These are phyloP conservation scores for Hapalemur alaotrensis DNA, from an alignment of 2,797 vertebrate genomes.

Conservation along the genomic window DNA sequence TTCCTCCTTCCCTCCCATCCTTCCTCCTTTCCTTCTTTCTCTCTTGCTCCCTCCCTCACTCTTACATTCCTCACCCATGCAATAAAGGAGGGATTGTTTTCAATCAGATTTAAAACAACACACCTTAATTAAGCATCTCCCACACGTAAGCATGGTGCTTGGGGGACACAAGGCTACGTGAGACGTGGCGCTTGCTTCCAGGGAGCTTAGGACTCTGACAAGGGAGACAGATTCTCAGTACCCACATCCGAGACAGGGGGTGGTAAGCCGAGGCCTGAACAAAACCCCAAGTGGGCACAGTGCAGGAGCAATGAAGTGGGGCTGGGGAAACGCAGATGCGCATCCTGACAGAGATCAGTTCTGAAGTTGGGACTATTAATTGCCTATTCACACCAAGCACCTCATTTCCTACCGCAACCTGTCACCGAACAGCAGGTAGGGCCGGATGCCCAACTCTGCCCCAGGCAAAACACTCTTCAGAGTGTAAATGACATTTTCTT, in stretches of 20 bases:
- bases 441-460: not conserved
- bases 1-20: not conserved
- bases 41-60: not conserved
- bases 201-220: not conserved
- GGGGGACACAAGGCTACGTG: too few relatives aligned
- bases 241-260: too few relatives aligned
- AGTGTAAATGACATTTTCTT: constrained; percentile 55
- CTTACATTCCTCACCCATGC: not conserved
- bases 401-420: not conserved
- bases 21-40: not conserved
- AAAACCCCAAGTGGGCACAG: not conserved
- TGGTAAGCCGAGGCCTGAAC: not conserved
- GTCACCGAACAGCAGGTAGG: not conserved
- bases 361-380: not conserved
- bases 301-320: not conserved
- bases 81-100: not conserved
- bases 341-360: not conserved
- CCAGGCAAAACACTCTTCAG: constrained; percentile 26
- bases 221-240: not conserved
- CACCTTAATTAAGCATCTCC: not conserved
- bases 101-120: not conserved
- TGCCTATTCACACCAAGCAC: constrained; percentile 7
- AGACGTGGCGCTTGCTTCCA: not conserved
- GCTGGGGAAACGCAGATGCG: not conserved
- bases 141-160: accelerated